phyloP scores from a whole-genome alignment of 2,113 vertebrate species.

The Catharus bicknelli region DNA sequence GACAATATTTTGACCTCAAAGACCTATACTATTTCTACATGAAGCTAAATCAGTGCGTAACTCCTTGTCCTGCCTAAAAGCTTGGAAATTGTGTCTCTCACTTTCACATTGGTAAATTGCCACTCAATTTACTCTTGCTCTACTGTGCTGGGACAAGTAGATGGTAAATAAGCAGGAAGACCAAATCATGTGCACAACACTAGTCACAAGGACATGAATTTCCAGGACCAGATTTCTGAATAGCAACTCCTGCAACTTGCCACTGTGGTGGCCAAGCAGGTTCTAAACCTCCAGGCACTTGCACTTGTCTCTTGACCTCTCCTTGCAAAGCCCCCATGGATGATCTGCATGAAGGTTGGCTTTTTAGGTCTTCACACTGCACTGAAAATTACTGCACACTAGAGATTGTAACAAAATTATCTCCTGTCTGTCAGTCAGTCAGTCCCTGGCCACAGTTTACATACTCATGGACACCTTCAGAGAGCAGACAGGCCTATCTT shows the following conservation, averaged over 20 bases:
- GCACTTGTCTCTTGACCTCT: background rate
- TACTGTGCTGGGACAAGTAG: background rate
- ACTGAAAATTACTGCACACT: background rate
- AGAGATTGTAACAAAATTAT: background rate
- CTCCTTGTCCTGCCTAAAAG: background rate
- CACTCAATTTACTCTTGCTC: background rate
- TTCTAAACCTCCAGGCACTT: background rate
- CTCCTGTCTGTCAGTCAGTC: background rate
- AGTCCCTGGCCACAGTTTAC: background rate
- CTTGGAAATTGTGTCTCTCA: background rate
- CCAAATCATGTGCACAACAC: background rate
- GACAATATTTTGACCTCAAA: background rate
- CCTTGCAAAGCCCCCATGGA: background rate
- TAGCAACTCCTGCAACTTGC: background rate
- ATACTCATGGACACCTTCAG: background rate
- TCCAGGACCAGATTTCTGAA: background rate
- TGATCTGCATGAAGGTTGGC: background rate
- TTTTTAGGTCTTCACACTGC: background rate
- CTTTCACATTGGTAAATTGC: background rate
- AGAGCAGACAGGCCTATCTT: background rate
- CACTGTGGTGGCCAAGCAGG: background rate
- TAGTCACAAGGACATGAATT: accelerated
- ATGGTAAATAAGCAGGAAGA: background rate
- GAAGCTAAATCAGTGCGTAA: background rate
- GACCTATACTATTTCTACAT: background rate